Conservation (phyloP, 2,113 vertebrate species). For the Rhodinocichla rosea region DNA sequence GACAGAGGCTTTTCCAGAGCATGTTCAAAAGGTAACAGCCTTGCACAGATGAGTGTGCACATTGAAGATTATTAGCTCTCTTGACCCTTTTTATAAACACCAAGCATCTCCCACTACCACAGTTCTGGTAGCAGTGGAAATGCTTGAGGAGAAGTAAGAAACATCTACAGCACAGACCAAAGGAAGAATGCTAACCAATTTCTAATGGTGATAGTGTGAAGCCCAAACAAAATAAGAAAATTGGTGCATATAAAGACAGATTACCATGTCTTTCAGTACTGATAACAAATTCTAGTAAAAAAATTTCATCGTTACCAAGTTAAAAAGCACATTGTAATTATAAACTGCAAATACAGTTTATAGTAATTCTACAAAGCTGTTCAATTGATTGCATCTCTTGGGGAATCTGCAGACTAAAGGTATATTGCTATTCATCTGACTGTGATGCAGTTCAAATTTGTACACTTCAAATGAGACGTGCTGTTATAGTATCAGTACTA, state of each 20-base stretch:
- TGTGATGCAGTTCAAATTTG: background rate
- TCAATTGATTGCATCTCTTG: background rate
- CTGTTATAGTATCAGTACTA: background rate
- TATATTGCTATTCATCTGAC: background rate
- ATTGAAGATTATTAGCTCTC: background rate
- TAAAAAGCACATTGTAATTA: background rate
- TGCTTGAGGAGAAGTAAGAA: background rate
- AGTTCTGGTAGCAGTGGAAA: background rate
- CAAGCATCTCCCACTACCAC: background rate
- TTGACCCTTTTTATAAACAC: background rate
- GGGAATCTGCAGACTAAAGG: background rate
- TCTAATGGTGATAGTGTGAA: background rate
- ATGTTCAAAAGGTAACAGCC: background rate
- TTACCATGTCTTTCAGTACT: background rate
- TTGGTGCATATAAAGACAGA: background rate
- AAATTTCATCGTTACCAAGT: background rate
- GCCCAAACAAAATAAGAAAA: background rate
- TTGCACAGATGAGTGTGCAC: background rate
- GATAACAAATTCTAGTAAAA: background rate
- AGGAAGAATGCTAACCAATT: background rate
- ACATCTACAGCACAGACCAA: background rate
- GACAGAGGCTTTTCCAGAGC: background rate
- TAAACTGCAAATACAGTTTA: background rate
- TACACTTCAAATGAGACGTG: background rate
- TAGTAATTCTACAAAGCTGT: background rate